Base-by-base conservation (phyloP, 2,888 invertebrate species). In the Diaprepes abbreviatus region DNA sequence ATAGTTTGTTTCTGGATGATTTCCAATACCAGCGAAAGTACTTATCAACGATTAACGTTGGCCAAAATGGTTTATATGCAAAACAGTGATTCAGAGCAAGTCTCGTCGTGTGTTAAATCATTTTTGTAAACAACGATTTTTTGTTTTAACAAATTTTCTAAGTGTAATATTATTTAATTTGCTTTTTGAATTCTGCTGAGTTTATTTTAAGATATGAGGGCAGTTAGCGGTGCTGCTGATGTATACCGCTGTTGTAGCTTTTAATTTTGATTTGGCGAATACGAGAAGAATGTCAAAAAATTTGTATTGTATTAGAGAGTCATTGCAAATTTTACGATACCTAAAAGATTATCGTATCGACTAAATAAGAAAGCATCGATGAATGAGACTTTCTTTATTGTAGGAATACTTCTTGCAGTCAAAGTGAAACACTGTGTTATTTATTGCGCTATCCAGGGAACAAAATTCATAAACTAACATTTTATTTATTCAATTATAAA, bases 1-100 rank as follows among this genome's bases (percentile, higher is more conserved):
- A 79, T 76, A 78, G 79, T 76, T 73, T 75, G 74, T 76, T 74
- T 75, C 78, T 82, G 82, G 83, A 81, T 75, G 74, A 72, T 73
- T 68, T 82, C 82, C 82, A 82, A 81, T 79, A 74, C 76, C 73
- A 75, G 74, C 73, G 69, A 67, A 73, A 67, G 77, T 67, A 72
- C 69, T 74, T 76, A 77, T 77, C 78, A 77, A 67, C 69, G 74
- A 76, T 75, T 55, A 73, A 76, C 76, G 77, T 76, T 73, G 65
- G 66, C 70, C 59, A 50, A 67, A 72, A 71, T 66, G 40, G 57
- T 17, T 19, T 28, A 50, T 58, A 21, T 10, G 14, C 3, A 31
- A 10, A 7, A 6, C 14, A 33, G 17, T 10, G 5, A 4, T 2
- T 36, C 7, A 12, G 7, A 28, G 17, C 17, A 65, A 19, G 35